phyloP scores from a whole-genome alignment of 1,140 invertebrate species.

The Littorina saxatilis region DNA sequence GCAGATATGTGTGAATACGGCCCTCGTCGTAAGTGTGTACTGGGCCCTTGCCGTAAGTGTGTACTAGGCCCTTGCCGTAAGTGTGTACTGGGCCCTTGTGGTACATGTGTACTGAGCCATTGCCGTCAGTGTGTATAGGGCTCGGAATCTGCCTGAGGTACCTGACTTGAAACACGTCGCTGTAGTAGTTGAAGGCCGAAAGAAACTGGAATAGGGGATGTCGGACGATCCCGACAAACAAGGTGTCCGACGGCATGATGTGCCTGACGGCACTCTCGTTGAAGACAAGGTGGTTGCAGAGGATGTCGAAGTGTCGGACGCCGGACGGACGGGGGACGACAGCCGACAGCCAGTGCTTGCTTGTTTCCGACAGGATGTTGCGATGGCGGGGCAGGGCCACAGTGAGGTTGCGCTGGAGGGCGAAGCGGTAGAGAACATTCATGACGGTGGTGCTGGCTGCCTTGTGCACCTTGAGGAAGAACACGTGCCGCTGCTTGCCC shows the following conservation, averaged over 20 bases:
- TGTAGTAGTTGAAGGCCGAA: constrained; percentile 43
- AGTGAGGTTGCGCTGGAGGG: constrained; percentile 76
- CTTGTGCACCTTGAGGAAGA: constrained; percentile 72
- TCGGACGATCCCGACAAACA: constrained; percentile 53
- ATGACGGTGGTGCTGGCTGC: constrained; percentile 77
- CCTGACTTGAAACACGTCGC: too few relatives aligned
- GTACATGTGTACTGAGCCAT: too few relatives aligned
- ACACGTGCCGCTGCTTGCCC: neutral
- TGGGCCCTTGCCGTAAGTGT: too few relatives aligned
- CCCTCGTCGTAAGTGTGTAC: neutral
- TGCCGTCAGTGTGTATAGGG: too few relatives aligned
- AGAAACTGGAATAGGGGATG: constrained; percentile 52
- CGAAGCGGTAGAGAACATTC: constrained; percentile 77
- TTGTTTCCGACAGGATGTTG: constrained; percentile 45
- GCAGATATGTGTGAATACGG: constrained; percentile 35
- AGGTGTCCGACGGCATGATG: constrained; percentile 49
- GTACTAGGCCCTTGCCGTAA: too few relatives aligned
- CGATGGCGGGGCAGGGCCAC: constrained; percentile 72
- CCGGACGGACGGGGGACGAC: constrained; percentile 32
- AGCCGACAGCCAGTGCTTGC: constrained; percentile 1
- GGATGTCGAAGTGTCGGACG: constrained; percentile 50
- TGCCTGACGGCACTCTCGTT: constrained; percentile 35
- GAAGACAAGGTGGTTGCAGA: constrained; percentile 59
- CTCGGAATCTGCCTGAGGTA: too few relatives aligned
- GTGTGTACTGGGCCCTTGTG: too few relatives aligned